Percentiles rank a stretch among this genome's conserved stretches.
These are phyloP conservation scores for Taphrorychus bicolor DNA, from an alignment of 2,888 invertebrate species.

Conservation along the genomic window DNA sequence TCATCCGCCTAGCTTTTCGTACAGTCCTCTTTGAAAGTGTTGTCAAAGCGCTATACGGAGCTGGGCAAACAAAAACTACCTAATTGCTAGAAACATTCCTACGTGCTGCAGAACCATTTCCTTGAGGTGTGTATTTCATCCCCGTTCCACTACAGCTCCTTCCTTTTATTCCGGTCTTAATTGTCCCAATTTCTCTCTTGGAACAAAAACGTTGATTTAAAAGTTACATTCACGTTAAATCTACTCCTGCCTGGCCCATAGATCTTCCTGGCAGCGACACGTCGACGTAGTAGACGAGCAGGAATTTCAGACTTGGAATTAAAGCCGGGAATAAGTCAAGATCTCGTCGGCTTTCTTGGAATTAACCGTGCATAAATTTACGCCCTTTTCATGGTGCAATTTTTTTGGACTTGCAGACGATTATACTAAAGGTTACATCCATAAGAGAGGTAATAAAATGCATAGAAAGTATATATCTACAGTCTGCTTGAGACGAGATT, in stretches of 20 bases:
- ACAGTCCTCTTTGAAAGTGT: not conserved
- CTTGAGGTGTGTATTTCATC: too few species aligned
- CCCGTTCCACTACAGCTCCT: not conserved
- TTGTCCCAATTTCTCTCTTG: conserved; percentile 28
- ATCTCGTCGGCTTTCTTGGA: conserved; percentile 35
- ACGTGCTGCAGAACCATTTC: too few species aligned
- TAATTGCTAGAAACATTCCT: too few species aligned
- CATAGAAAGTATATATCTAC: too few species aligned
- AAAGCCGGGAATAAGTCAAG: conserved; percentile 38
- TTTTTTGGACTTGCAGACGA: not conserved
- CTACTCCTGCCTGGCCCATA: conserved; percentile 32
- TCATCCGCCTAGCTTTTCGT: not conserved
- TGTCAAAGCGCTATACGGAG: too few species aligned
- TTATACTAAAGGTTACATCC: not conserved
- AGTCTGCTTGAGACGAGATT: too few species aligned
- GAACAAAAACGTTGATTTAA: conserved; percentile 39
- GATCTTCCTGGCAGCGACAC: conserved; percentile 30
- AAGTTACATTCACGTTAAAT: conserved; percentile 37
- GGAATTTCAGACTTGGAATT: conserved; percentile 34
- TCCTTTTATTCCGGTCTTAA: conserved; percentile 13
- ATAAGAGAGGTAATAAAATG: too few species aligned
- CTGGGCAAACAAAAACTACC: too few species aligned
- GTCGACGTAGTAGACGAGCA: conserved; percentile 30
- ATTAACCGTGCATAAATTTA: conserved; percentile 37
- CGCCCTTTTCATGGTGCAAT: conserved; percentile 11